Evolutionary conservation across 2,797 vertebrate species (phyloP).

Genomic region (Podargus strigoides): DNA sequence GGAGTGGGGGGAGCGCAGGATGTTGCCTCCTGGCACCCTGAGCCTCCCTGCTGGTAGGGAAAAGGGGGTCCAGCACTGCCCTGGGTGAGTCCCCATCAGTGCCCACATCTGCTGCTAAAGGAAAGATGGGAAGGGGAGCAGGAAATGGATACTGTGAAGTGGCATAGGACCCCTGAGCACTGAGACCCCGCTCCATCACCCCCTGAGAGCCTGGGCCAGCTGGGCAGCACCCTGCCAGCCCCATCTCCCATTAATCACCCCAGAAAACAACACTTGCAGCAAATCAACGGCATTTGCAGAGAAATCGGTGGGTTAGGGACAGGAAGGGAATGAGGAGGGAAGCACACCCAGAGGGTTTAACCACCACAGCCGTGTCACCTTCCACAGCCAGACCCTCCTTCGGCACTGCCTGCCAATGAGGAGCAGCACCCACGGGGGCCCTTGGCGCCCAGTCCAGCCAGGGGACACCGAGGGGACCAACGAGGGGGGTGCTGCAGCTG

Average conservation of each 20-base stretch:
- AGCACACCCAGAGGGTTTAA: not conserved
- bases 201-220: not conserved
- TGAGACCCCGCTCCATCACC: fast-evolving
- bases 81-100: fast-evolving
- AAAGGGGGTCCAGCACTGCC: not conserved
- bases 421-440: not conserved
- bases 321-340: not conserved
- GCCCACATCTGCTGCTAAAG: fast-evolving
- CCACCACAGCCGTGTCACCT: fast-evolving
- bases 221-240: not conserved
- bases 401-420: fast-evolving
- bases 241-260: not conserved
- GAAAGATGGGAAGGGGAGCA: fast-evolving
- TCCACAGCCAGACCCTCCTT: not conserved
- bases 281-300: not conserved
- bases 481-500: not conserved
- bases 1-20: fast-evolving
- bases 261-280: not conserved
- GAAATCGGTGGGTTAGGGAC: not conserved
- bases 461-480: not conserved
- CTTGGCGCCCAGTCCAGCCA: not conserved
- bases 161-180: not conserved
- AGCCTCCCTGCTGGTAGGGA: not conserved
- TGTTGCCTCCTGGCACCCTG: not conserved
- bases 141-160: not conserved